These are phyloP conservation scores for Tenodera sinensis DNA, from an alignment of 2,888 invertebrate genomes.

Conservation along the genomic window DNA sequence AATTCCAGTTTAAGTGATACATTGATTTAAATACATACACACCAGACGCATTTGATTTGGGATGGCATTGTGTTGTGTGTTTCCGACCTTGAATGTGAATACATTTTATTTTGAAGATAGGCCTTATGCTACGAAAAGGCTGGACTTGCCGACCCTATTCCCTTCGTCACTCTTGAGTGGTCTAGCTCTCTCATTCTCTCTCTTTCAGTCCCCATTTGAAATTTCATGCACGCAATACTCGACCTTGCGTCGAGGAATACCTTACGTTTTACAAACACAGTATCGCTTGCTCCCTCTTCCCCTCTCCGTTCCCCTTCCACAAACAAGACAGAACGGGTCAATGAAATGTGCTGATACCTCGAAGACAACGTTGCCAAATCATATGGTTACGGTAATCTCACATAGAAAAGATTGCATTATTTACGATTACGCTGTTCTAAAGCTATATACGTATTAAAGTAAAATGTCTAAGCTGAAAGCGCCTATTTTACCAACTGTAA, in stretches of 20 bases:
- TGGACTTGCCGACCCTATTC: neutral
- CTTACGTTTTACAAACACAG: neutral
- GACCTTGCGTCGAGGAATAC: neutral
- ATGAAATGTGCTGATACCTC: neutral
- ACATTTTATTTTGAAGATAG: no score
- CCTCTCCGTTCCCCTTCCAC: neutral
- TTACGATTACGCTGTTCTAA: no score
- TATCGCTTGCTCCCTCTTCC: neutral
- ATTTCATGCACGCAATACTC: neutral
- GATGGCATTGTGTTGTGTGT: no score
- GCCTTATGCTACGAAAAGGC: neutral
- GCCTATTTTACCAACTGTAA: no score
- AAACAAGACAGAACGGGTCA: neutral
- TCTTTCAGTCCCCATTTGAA: neutral
- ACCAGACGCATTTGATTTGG: no score
- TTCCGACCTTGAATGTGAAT: no score
- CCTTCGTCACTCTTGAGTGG: neutral
- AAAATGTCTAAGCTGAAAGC: no score
- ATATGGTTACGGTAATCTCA: neutral
- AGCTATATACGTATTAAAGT: no score
- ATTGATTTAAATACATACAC: no score
- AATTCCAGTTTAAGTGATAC: no score
- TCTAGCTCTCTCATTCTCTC: no score
- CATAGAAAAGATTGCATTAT: no score
- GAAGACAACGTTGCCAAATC: neutral